Conservation (phyloP, 2,888 invertebrate species). For the Lithodes maja region DNA sequence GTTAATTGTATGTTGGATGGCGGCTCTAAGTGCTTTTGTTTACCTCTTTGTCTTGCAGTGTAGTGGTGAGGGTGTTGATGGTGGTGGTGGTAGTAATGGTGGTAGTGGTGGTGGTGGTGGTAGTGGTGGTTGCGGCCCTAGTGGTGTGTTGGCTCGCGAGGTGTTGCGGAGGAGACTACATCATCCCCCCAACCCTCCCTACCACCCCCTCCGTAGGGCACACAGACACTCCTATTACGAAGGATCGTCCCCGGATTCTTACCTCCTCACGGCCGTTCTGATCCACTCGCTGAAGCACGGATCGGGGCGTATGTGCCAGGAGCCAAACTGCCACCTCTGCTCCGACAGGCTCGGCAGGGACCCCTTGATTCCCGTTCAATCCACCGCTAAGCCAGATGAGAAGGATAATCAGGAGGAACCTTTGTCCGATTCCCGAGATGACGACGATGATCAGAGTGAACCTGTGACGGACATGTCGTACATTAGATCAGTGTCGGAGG, state of each 20-base stretch:
- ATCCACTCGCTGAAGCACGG: constrained; percentile 69
- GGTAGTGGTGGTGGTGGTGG: not conserved
- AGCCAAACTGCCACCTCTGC: constrained; percentile 64
- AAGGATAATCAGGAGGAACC: not conserved
- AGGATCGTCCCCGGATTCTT: constrained; percentile 67
- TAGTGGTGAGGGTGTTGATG: constrained; percentile 58
- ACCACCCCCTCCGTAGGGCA: constrained; percentile 43
- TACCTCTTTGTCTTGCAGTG: constrained; percentile 66
- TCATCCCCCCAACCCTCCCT: constrained; percentile 19
- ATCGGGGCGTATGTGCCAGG: constrained; percentile 42
- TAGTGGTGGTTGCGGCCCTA: constrained; percentile 30
- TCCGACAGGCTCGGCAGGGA: constrained; percentile 12
- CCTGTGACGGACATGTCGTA: not conserved
- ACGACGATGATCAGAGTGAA: constrained; percentile 4
- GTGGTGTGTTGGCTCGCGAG: constrained; percentile 27
- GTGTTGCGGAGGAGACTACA: constrained; percentile 60
- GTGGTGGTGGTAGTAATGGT: constrained; percentile 48
- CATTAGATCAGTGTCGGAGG: constrained; percentile 51
- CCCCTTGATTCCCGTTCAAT: not conserved
- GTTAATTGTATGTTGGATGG: not conserved
- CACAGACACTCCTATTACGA: constrained; percentile 69
- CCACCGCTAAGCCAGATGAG: not conserved
- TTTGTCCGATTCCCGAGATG: not conserved
- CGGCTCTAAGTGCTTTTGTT: constrained; percentile 45
- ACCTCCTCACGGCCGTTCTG: constrained; percentile 65